Conservation (phyloP, 2,113 vertebrate species). For the Ctenodactylus gundi region DNA sequence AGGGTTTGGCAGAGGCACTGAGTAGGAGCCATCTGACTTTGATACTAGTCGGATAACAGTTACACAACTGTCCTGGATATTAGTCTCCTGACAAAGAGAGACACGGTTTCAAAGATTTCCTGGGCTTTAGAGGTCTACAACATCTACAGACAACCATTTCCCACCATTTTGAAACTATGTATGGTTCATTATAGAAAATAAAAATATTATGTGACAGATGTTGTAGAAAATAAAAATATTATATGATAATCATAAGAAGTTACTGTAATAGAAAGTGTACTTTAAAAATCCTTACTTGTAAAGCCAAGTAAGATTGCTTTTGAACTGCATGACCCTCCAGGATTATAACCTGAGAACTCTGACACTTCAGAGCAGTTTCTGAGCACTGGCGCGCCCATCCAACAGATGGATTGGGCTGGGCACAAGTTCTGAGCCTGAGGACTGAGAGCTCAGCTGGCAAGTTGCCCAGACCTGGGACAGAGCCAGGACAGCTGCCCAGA, state of each 20-base stretch:
- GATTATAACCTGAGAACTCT: not conserved
- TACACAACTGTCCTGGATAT: not conserved
- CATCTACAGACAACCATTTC: not conserved
- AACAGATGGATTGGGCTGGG: not conserved
- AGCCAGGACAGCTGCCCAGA: constrained; percentile 54
- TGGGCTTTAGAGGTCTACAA: not conserved
- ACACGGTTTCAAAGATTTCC: not conserved
- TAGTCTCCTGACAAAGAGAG: not conserved
- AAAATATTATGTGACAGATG: not conserved
- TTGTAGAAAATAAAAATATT: constrained; percentile 15
- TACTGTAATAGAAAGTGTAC: not conserved
- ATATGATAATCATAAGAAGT: constrained; percentile 6
- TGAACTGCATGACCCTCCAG: not conserved
- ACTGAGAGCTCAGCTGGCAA: not conserved
- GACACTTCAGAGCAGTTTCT: not conserved
- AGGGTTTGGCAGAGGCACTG: not conserved
- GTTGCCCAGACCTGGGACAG: constrained; percentile 19
- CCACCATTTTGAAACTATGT: not conserved
- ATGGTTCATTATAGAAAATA: not conserved
- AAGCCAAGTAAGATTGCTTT: not conserved
- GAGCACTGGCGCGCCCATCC: not conserved
- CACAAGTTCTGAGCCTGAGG: not conserved
- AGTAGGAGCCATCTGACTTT: not conserved
- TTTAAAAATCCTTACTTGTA: not conserved
- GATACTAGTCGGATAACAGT: not conserved